phyloP scores from a whole-genome alignment of 2,888 invertebrate genomes.

The Tetragonula carbonaria region DNA sequence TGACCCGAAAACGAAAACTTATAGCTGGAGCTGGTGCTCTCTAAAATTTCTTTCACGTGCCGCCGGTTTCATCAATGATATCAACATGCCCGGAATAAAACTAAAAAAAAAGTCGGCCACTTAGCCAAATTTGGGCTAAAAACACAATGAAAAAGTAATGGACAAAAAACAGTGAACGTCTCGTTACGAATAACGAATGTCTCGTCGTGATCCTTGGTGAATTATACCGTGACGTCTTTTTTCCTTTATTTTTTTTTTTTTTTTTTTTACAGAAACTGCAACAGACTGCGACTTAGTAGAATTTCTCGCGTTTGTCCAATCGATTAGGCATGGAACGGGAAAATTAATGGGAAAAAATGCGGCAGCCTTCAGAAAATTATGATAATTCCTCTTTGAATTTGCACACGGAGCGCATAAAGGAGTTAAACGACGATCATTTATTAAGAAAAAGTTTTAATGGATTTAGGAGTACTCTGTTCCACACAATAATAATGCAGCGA shows the following conservation, averaged over 20 bases:
- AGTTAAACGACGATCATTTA: background rate
- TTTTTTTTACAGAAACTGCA: constrained; percentile 8
- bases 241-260: background rate
- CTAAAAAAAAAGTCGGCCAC: constrained; percentile 7
- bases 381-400: background rate
- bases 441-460: too few relatives aligned
- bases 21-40: constrained; percentile 26
- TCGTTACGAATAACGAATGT: background rate
- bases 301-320: constrained; percentile 13
- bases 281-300: background rate
- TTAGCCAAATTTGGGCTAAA: background rate
- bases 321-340: background rate
- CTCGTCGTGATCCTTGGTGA: background rate
- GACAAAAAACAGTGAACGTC: too few relatives aligned
- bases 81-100: constrained; percentile 7
- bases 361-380: background rate
- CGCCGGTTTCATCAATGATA: constrained; percentile 25
- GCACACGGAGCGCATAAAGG: background rate
- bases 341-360: background rate
- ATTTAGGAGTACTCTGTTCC: too few relatives aligned
- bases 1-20: constrained; percentile 54
- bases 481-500: background rate
- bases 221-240: background rate
- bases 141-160: background rate
- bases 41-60: constrained; percentile 40